phyloP scores from a whole-genome alignment of 2,888 invertebrate genomes.

The Drosophila tanythrix region DNA sequence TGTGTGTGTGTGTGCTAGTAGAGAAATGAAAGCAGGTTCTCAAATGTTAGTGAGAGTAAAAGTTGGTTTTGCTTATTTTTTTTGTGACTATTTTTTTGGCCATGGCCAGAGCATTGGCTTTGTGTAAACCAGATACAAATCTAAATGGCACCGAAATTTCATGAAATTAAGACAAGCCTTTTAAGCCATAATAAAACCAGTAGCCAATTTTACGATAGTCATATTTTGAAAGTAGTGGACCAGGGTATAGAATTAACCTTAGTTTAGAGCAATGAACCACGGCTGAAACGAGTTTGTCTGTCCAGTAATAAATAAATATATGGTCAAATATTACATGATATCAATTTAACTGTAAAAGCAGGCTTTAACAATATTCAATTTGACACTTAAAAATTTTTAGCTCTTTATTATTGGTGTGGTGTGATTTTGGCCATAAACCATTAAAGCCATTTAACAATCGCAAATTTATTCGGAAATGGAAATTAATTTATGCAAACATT shows the following conservation, averaged over 20 bases:
- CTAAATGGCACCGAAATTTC: conserved; percentile 43
- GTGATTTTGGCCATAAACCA: background rate
- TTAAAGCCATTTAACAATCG: background rate
- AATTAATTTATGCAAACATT: background rate
- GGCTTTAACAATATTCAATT: background rate
- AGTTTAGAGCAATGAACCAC: conserved; percentile 40
- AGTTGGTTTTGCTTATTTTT: conserved; percentile 17
- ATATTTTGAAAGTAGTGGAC: background rate
- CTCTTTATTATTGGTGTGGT: background rate
- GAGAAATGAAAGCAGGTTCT: conserved; percentile 44
- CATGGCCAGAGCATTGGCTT: conserved; percentile 24
- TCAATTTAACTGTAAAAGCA: background rate
- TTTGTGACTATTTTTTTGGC: background rate
- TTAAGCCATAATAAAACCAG: conserved; percentile 32
- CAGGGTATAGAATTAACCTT: background rate
- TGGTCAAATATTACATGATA: background rate
- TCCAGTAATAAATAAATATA: background rate
- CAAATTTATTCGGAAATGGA: too few relatives aligned
- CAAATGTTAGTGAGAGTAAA: conserved; percentile 40
- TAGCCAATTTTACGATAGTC: conserved; percentile 29
- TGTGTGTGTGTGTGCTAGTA: conserved; percentile 9
- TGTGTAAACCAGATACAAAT: conserved; percentile 42
- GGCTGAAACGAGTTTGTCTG: background rate
- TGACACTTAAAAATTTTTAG: background rate
- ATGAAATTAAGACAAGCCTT: conserved; percentile 31